Percentiles rank a stretch among this genome's conserved stretches.
Conservation (phyloP, 2,113 vertebrate species). For the Physeter macrocephalus region DNA sequence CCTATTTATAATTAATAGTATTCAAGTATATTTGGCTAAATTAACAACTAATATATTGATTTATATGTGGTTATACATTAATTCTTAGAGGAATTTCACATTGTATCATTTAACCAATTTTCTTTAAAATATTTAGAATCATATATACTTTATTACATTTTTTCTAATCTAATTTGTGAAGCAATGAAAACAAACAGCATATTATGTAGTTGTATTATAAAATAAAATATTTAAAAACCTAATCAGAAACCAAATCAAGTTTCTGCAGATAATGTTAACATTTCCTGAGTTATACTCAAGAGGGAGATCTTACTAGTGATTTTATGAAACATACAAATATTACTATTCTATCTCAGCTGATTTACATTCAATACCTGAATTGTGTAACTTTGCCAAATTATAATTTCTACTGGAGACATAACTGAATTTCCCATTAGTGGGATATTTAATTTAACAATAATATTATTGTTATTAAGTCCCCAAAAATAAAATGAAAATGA, state of each 20-base stretch:
- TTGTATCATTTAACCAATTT: not conserved
- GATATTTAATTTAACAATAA: not conserved
- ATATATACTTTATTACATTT: not conserved
- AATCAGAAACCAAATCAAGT: not conserved
- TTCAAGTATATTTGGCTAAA: not conserved
- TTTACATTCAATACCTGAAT: not conserved
- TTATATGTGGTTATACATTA: not conserved
- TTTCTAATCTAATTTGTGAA: not conserved
- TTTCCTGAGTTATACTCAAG: not conserved
- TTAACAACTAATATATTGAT: not conserved
- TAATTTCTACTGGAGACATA: not conserved
- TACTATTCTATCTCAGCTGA: not conserved
- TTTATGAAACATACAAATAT: not conserved
- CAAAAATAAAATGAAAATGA: slow-evolving; percentile 1
- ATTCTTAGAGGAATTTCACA: not conserved
- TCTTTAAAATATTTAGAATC: not conserved
- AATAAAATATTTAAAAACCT: slow-evolving; percentile 11
- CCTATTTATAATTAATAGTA: not conserved
- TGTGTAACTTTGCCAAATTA: not conserved
- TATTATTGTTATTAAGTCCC: not conserved
- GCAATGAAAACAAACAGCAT: not conserved
- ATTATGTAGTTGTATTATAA: not conserved
- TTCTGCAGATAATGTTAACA: not conserved
- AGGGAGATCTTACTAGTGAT: not conserved
- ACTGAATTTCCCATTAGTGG: not conserved